Base-by-base conservation (phyloP, 2,113 vertebrate species). In the Cygnus atratus region DNA sequence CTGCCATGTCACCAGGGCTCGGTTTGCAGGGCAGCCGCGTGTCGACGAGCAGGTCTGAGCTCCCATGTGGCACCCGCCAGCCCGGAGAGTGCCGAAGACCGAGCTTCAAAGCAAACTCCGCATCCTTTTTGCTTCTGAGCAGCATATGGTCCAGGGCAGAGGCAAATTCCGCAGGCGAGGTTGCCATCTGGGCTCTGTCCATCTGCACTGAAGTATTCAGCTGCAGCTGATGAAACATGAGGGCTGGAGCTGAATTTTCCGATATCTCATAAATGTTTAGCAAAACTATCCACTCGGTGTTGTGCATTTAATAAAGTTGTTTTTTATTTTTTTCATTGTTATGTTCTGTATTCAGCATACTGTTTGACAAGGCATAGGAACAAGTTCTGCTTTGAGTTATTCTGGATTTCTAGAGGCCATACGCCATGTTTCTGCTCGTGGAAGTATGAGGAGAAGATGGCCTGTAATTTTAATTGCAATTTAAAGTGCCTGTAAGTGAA, bases 211-310 rank as follows among this genome's bases (percentile, higher is more conserved):
- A 76, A 77, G 24, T 39, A 6, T 59, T 91, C 39, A 72, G 46
- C 61, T 73, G 92, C 77, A 95, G 88, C 80, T 79, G 74, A 90
- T 90, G 54, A 65, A 97, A 79, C 25, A 11, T 5, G 21, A 96
- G 50, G 62, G 62, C 89, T 95, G 84, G 75, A 65, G 65, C 13
- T 91, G 70, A 74, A 79, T 96, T 97, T 96, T 94, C 88, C 83
- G 92, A 37, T 54, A 55, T 22, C 93, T 93, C 77, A 96, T 74
- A 35, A 87, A 84, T 11, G 68, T 85, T 95, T 54, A 91, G 14
- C 83, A 63, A 92, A 89, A 22, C 88, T 66, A 67, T 55, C 26
- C 66, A 0, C 79, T 91, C 48, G 2, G 46, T 15, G 26, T 59
- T 46, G 31, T 44, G 90, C 41, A 4, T 80, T 92, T 77, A 61